phyloP scores from a whole-genome alignment of 2,888 invertebrate species.

The Elaeidobius kamerunicus region DNA sequence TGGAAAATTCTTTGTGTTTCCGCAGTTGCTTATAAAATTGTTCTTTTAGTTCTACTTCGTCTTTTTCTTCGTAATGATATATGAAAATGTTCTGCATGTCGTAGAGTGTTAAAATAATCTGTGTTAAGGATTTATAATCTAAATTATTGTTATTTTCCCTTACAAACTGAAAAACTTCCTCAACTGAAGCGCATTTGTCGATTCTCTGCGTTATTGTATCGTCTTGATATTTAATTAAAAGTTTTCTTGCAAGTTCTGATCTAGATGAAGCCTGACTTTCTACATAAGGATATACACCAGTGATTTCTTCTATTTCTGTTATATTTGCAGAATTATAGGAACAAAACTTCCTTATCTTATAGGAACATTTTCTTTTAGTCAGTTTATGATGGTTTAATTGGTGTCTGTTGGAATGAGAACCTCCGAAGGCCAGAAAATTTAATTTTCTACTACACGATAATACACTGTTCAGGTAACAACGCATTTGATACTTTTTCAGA shows the following conservation, averaged over 20 bases:
- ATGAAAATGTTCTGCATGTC: constrained; percentile 47
- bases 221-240: constrained; percentile 35
- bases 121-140: constrained; percentile 34
- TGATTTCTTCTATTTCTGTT: constrained; percentile 22
- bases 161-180: constrained; percentile 46
- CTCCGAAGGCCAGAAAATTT: neutral
- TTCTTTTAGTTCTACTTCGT: constrained; percentile 29
- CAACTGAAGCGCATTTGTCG: constrained; percentile 44
- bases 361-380: constrained; percentile 12
- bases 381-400: constrained; percentile 8
- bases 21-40: constrained; percentile 42
- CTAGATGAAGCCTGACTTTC: constrained; percentile 3
- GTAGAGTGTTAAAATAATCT: constrained; percentile 46
- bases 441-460: constrained; percentile 1
- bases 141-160: constrained; percentile 35
- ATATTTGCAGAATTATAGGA: constrained; percentile 4
- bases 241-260: constrained; percentile 3
- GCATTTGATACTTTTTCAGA: constrained; percentile 4
- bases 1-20: constrained; percentile 42
- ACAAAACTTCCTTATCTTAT: constrained; percentile 4
- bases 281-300: constrained; percentile 22
- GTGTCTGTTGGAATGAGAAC: neutral
- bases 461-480: constrained; percentile 5
- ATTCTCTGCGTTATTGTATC: constrained; percentile 42
- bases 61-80: constrained; percentile 35